A percentile compares a stretch with the other conserved stretches of the same genome.
These are phyloP conservation scores for Myodes glareolus DNA, from an alignment of 2,113 vertebrate species.

Conservation along the genomic window DNA sequence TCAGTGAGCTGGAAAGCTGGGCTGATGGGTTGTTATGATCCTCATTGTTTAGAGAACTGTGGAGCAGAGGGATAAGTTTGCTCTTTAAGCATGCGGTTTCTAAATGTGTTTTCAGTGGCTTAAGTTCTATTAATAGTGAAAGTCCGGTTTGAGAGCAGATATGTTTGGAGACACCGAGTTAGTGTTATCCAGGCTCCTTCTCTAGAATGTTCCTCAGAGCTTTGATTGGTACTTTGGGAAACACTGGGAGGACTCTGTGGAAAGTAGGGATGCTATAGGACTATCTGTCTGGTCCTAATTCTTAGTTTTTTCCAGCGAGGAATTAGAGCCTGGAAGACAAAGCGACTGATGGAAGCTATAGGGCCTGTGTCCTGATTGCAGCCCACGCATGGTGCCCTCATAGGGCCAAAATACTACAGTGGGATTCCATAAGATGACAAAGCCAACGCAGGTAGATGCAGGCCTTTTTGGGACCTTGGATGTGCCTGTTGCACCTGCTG, in stretches of 20 bases:
- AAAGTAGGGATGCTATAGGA: too few species aligned
- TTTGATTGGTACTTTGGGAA: neutral
- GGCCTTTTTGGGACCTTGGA: accelerated
- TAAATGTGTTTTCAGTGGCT: neutral
- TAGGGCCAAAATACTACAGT: neutral
- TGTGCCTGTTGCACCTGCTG: neutral
- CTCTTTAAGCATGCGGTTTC: neutral
- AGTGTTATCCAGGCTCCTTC: neutral
- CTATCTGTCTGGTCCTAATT: too few species aligned
- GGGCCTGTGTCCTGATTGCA: neutral
- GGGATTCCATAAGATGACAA: accelerated
- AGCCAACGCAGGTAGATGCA: neutral
- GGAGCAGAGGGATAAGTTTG: neutral
- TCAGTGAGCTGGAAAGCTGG: neutral
- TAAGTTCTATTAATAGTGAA: neutral
- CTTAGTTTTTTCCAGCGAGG: neutral
- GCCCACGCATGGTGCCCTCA: too few species aligned
- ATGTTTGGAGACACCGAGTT: neutral
- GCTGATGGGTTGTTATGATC: neutral
- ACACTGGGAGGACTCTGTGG: neutral
- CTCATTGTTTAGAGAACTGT: slow-evolving; percentile 84
- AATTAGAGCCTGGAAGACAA: neutral
- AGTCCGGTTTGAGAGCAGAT: neutral
- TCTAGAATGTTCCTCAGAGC: neutral
- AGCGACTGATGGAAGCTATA: neutral